phyloP scores from a whole-genome alignment of 2,797 vertebrate species.

The Moxostoma hubbsi region DNA sequence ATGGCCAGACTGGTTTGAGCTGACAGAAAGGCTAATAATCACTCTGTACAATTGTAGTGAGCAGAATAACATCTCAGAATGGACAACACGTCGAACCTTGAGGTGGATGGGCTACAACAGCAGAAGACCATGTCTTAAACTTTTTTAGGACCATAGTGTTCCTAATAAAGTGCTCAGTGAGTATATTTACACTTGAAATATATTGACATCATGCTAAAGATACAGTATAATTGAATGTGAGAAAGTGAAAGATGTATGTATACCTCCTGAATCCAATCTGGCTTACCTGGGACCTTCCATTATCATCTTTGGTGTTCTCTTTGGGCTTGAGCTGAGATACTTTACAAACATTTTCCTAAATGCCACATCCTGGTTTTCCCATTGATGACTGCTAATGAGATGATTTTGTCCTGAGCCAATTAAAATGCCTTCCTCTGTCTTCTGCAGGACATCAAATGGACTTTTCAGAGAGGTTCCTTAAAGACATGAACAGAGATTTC shows the following conservation, averaged over 20 bases:
- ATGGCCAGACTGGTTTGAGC: no score
- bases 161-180: no score
- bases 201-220: background rate
- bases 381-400: constrained; percentile 31
- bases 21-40: no score
- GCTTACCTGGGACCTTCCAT: constrained; percentile 18
- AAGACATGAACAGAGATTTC: background rate
- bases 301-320: background rate
- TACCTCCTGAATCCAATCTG: background rate
- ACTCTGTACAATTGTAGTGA: no score
- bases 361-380: constrained; percentile 23
- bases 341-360: constrained; percentile 32
- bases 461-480: constrained; percentile 38
- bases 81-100: no score
- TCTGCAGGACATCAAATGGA: constrained; percentile 31
- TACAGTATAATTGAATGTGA: background rate
- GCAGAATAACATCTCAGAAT: no score
- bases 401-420: constrained; percentile 47
- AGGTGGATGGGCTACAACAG: no score
- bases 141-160: no score
- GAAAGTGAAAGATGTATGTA: background rate
- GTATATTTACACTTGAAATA: background rate
- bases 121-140: no score
- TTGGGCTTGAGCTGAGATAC: background rate
- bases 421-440: constrained; percentile 30